Evolutionary conservation across 2,797 vertebrate species (phyloP), one percentile per base, ranked within the genome.

Genomic region (Aselliscus stoliczkanus): DNA sequence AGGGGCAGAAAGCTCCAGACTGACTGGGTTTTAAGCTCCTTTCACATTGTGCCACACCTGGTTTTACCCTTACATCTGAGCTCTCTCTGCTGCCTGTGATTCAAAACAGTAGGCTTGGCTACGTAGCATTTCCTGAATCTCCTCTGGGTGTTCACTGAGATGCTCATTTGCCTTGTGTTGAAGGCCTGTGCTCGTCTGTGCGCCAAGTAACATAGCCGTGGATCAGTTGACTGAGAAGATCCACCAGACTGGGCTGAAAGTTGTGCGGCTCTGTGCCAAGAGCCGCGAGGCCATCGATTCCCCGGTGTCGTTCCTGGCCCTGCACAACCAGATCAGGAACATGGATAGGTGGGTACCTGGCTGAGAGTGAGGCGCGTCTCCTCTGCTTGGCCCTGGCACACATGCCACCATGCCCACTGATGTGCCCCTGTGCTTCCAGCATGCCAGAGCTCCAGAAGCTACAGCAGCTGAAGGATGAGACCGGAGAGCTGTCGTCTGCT

Each of bases 291-390:
- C 99, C 90, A 99, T 99, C 0, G 99, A 99, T 98, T 99, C 99
- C 0, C 99, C 99, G 0, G 99, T 99, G 34, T 99, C 99, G 20
- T 99, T 99, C 98, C 97, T 99, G 97, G 99, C 99, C 0, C 97
- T 99, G 96, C 99, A 99, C 98, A 99, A 99, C 97, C 99, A 99
- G 98, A 99, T 99, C 98, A 99, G 99, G 96, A 99, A 99, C 98
- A 99, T 99, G 99, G 99, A 99, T 97, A 99, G 99, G 99, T 99
- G 15, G 56, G 27, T 34, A n/a, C n/a, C 27, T 10, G 2, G 5
- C n/a, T 3, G 20, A 6, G 23, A 69, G 60, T 2, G 9, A 23
- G 9, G 27, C 0, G 1, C 4, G 5, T 21, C n/a, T 94, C 52
- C 60, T 31, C 1, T 17, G 60, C 2, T 25, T 17, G 60, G 42